Evolutionary conservation across 2,888 invertebrate genomes (phyloP), one percentile per base, ranked within the genome.

Genomic region (Priocnemis perturbator): DNA sequence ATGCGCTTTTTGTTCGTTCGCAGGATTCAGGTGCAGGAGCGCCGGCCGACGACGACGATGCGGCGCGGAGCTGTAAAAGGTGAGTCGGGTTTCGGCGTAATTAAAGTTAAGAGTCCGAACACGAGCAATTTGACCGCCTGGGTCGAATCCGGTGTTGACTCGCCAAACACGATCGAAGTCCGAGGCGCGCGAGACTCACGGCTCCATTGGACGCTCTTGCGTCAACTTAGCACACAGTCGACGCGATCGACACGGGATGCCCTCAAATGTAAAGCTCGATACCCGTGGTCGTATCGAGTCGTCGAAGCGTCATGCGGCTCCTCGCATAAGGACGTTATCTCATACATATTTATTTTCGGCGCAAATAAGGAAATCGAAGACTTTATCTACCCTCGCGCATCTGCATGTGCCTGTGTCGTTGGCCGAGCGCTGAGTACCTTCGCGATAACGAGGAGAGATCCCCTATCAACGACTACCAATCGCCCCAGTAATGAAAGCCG

Each of bases 21-120:
- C 86, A 91, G 91, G 91, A 91, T 83, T 91, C 91, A 60, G 90
- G 91, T 73, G 89, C 90, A 70, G 91, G 90, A 73, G 90, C 89
- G 78, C 89, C 90, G 60, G 87, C 89, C 67, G 91, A 91, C 78
- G 91, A 91, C 79, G 91, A 91, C 73, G 91, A 91, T 76, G 89
- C 90, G 60, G 87, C 89, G 74, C 90, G 90, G 83, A 90, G 89
- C 79, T 90, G 90, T 65, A 90, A 91, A 89, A 91, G 91, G 91
- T 91, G 81, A 86, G 84, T 63, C 26, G 1, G n/a, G 20, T 26
- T 17, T 21, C 37, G 37, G 37, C 37, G 15, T 23, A 0, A n/a
- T 55, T 44, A 45, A 53, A n/a, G 45, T 14, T 65, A 23, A 23
- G 23, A 15, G 21, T 2, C 4, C 52, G 52, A 59, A 50, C 56